These are phyloP conservation scores for Melipona beecheii DNA, from an alignment of 2,888 invertebrate species.

Conservation along the genomic window DNA sequence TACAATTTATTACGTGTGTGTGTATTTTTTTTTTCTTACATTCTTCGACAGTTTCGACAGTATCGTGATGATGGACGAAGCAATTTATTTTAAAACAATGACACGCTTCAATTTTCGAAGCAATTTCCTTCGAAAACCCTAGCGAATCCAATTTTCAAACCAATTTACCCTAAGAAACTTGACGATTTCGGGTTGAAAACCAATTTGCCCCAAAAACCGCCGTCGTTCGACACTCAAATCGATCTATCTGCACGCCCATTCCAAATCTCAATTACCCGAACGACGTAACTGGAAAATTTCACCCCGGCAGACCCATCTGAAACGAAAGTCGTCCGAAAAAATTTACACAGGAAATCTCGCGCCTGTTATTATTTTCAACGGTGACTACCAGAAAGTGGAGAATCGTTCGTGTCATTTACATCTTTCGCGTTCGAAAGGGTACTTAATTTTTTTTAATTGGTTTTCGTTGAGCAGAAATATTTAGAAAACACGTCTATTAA, in stretches of 20 bases:
- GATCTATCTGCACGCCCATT: constrained; percentile 4
- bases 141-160: constrained; percentile 29
- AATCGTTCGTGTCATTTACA: too few relatives aligned
- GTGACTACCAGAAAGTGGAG: too few relatives aligned
- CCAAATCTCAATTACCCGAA: constrained; percentile 13
- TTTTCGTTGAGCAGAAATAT: too few relatives aligned
- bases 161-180: constrained; percentile 25
- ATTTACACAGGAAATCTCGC: neutral
- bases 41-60: neutral
- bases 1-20: too few relatives aligned
- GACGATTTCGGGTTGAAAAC: constrained; percentile 12
- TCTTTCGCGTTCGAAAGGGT: too few relatives aligned
- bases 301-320: neutral
- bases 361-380: too few relatives aligned
- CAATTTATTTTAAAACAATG: constrained; percentile 1
- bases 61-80: neutral
- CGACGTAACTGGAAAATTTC: neutral
- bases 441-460: too few relatives aligned
- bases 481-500: too few relatives aligned
- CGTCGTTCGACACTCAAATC: constrained; percentile 12
- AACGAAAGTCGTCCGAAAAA: neutral
- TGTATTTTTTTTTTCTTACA: neutral
- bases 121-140: constrained; percentile 31
- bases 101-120: constrained; percentile 31
- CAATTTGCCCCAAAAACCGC: constrained; percentile 25